Conservation (phyloP, 2,797 vertebrate species). For the Myioborus melanocephalus region DNA sequence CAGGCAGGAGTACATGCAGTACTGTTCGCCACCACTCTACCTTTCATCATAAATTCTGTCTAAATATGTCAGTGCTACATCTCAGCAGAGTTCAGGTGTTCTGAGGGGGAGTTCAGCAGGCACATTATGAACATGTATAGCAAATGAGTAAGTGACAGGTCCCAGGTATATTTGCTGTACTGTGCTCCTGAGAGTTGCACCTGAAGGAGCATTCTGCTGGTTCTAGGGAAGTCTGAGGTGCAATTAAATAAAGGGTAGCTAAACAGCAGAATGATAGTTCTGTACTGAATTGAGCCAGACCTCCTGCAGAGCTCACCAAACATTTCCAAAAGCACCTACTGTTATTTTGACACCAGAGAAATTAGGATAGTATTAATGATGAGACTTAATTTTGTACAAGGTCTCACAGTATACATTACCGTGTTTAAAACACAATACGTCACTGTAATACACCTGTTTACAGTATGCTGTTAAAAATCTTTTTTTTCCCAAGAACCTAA, state of each 20-base stretch:
- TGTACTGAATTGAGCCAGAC: background rate
- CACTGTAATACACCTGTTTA: background rate
- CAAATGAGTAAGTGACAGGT: background rate
- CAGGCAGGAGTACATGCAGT: background rate
- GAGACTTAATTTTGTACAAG: background rate
- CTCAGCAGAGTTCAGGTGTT: background rate
- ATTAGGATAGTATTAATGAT: background rate
- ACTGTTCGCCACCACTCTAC: background rate
- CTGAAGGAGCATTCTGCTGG: background rate
- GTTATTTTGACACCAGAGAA: background rate
- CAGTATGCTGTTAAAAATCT: background rate
- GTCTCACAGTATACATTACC: background rate
- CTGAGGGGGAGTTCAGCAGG: background rate
- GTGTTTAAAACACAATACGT: background rate
- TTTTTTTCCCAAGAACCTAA: background rate
- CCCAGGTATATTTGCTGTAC: background rate
- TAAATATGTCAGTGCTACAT: background rate
- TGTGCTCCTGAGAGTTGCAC: background rate
- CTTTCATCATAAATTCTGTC: background rate
- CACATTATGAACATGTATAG: background rate
- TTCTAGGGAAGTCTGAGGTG: background rate
- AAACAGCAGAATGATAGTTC: background rate
- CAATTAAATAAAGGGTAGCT: background rate
- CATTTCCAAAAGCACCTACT: background rate
- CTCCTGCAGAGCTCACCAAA: background rate